Percentiles rank a stretch among this genome's conserved stretches.
Conservation (phyloP, 2,888 invertebrate species). For the Epiblema foenella region DNA sequence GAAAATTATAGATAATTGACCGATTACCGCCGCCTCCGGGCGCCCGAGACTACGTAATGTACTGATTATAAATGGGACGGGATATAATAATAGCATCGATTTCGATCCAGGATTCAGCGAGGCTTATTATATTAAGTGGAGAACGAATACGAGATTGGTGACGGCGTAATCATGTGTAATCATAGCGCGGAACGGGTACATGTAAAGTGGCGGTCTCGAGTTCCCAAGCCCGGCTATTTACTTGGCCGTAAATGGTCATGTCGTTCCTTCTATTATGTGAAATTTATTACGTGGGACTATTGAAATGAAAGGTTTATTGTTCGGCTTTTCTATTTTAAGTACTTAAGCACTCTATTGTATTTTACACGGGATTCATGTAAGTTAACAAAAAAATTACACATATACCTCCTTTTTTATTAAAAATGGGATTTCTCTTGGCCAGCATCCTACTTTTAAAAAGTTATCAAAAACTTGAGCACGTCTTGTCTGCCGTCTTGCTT, state of each 20-base stretch:
- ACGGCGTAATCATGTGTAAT: slow-evolving; percentile 80
- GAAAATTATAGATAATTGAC: slow-evolving; percentile 83
- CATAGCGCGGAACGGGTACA: slow-evolving; percentile 61
- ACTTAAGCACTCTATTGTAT: slow-evolving; percentile 19
- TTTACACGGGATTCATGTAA: slow-evolving; percentile 16
- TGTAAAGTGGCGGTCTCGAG: slow-evolving; percentile 50
- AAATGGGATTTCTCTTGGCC: too few species aligned
- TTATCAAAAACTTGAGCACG: too few species aligned
- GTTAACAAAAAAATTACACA: slow-evolving; percentile 8
- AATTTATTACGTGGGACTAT: slow-evolving; percentile 42
- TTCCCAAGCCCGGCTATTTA: slow-evolving; percentile 53
- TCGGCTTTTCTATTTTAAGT: slow-evolving; percentile 29
- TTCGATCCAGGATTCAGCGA: slow-evolving; percentile 76
- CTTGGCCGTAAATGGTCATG: slow-evolving; percentile 58
- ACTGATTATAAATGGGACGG: slow-evolving; percentile 80
- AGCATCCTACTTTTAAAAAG: too few species aligned
- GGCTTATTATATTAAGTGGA: slow-evolving; percentile 84
- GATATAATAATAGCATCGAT: slow-evolving; percentile 81
- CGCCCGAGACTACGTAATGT: slow-evolving; percentile 62
- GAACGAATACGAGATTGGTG: slow-evolving; percentile 76
- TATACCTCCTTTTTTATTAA: neutral
- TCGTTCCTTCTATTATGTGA: slow-evolving; percentile 55
- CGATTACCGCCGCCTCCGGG: slow-evolving; percentile 76
- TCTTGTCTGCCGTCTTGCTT: too few species aligned
- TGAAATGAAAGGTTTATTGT: slow-evolving; percentile 44